phyloP scores from a whole-genome alignment of 2,113 vertebrate species.

The Phasianus colchicus region DNA sequence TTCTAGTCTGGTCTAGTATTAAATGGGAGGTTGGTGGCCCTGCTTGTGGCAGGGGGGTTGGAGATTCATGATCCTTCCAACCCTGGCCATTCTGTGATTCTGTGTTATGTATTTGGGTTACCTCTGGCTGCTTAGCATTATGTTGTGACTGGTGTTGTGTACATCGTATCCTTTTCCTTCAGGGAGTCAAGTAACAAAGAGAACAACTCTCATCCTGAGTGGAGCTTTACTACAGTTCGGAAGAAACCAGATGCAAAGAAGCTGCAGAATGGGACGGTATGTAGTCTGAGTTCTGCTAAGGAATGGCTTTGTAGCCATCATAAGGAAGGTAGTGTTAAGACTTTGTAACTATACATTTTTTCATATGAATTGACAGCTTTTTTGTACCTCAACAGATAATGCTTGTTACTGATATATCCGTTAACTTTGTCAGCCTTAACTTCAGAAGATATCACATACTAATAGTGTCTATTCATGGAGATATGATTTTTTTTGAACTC shows the following conservation, averaged over 20 bases:
- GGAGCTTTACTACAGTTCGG: constrained; percentile 95
- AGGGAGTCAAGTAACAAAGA: constrained; percentile 92
- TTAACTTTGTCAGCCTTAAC: not conserved
- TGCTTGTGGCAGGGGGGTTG: too few species aligned
- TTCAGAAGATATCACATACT: accelerated
- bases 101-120: not conserved
- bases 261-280: constrained; percentile 89
- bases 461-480: not conserved
- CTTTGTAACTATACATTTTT: not conserved
- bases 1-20: too few species aligned
- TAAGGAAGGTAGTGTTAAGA: not conserved
- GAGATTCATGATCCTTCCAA: too few species aligned
- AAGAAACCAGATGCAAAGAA: constrained; percentile 91
- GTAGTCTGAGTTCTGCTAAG: constrained; percentile 23
- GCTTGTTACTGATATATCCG: not conserved
- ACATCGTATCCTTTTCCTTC: constrained; percentile 12
- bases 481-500: not conserved
- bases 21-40: too few species aligned
- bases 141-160: not conserved
- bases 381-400: not conserved
- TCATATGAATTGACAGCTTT: not conserved
- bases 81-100: too few species aligned
- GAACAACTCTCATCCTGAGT: constrained; percentile 86
- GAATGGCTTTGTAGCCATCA: not conserved
- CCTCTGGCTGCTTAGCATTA: not conserved